Conservation (phyloP, 2,797 vertebrate genomes). For the Sebastes baramenuke region DNA sequence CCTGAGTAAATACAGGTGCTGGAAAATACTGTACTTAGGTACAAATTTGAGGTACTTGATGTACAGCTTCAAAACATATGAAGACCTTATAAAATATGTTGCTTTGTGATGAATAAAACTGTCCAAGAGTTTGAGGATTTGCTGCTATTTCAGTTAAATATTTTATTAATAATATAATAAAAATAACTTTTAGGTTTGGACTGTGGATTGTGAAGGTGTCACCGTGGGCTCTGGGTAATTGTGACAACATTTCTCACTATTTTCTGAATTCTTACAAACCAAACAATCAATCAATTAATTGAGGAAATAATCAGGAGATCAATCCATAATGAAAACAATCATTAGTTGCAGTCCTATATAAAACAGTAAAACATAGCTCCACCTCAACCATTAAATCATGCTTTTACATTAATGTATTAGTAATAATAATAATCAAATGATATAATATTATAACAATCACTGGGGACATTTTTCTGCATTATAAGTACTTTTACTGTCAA, state of each 20-base stretch:
- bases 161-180: background rate
- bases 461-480: background rate
- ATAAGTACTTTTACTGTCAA: background rate
- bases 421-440: no score
- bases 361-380: no score
- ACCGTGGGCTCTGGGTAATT: background rate
- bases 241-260: background rate
- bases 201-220: background rate
- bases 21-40: background rate
- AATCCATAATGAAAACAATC: background rate
- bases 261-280: background rate
- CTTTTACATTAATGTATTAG: background rate
- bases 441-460: no score
- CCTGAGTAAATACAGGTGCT: background rate
- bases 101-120: background rate
- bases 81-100: background rate
- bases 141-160: background rate
- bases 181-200: background rate
- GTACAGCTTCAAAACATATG: background rate
- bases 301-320: background rate
- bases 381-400: background rate
- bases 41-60: no score
- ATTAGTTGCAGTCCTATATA: background rate
- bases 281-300: background rate
- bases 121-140: background rate